phyloP scores from a whole-genome alignment of 2,888 invertebrate species.

The Ptychoptera albimana region DNA sequence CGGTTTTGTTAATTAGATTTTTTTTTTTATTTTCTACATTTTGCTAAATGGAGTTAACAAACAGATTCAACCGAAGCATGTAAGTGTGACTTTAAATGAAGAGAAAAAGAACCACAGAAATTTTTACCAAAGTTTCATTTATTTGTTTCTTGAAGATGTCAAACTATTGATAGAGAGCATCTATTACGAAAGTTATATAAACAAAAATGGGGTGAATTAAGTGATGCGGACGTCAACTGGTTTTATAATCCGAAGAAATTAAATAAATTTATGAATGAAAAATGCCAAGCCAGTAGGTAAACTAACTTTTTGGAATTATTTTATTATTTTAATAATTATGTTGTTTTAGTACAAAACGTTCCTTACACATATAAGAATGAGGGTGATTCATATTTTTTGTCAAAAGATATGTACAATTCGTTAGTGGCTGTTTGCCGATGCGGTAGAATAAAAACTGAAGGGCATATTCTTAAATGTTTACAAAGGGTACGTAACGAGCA shows the following conservation, averaged over 20 bases:
- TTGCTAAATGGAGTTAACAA: too few species aligned
- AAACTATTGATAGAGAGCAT: too few species aligned
- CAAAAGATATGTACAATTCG: constrained; percentile 22
- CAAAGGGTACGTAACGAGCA: constrained; percentile 20
- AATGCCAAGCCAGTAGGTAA: constrained; percentile 6
- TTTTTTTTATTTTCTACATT: too few species aligned
- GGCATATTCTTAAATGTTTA: constrained; percentile 24
- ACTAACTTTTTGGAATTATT: background rate
- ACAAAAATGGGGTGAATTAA: constrained; percentile 19
- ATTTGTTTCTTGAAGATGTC: too few species aligned
- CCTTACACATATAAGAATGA: constrained; percentile 18
- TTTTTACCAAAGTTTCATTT: too few species aligned
- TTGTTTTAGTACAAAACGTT: constrained; percentile 6
- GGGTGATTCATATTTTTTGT: constrained; percentile 23
- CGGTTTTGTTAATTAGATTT: too few species aligned
- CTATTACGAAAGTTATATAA: constrained; percentile 12
- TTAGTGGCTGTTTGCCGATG: constrained; percentile 24
- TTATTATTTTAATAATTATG: background rate
- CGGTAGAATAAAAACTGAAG: constrained; percentile 20
- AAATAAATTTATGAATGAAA: constrained; percentile 11
- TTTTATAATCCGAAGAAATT: constrained; percentile 25
- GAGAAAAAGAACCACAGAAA: too few species aligned
- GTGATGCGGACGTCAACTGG: constrained; percentile 14
- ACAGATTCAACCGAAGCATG: too few species aligned
- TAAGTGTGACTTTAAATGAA: too few species aligned